phyloP scores from a whole-genome alignment of 1,140 invertebrate genomes.

The Lanistes nyassanus region DNA sequence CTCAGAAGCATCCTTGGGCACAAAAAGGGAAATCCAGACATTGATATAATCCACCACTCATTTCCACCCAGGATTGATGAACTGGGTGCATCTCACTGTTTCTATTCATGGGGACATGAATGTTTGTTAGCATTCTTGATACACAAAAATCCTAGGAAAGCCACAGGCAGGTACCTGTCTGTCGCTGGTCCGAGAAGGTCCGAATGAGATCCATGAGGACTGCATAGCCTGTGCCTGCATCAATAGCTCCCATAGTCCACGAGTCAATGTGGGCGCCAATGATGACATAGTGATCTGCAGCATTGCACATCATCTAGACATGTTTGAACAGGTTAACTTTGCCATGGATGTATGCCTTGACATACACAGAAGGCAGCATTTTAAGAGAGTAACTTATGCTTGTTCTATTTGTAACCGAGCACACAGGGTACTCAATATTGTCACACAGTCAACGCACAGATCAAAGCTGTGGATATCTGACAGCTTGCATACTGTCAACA shows the following conservation, averaged over 20 bases:
- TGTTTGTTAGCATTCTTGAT: too few species aligned
- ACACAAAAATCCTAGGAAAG: too few species aligned
- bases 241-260: constrained; percentile 72
- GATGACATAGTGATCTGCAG: constrained; percentile 71
- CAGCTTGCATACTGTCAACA: too few species aligned
- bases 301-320: constrained; percentile 12
- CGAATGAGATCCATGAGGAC: constrained; percentile 70
- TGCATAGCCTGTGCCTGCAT: constrained; percentile 71
- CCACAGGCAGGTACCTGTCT: background rate
- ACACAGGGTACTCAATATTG: too few species aligned
- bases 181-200: constrained; percentile 60
- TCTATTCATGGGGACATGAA: too few species aligned
- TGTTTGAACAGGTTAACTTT: background rate
- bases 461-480: too few species aligned
- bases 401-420: background rate
- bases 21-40: too few species aligned
- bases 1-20: too few species aligned
- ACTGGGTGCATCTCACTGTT: too few species aligned
- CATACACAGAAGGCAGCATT: background rate
- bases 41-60: too few species aligned
- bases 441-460: too few species aligned
- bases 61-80: too few species aligned
- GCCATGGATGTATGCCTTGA: background rate
- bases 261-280: constrained; percentile 74
- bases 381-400: background rate